A percentile compares a stretch with the other conserved stretches of the same genome.
These are phyloP conservation scores for Agrotis puta DNA, from an alignment of 2,888 invertebrate genomes.

Conservation along the genomic window DNA sequence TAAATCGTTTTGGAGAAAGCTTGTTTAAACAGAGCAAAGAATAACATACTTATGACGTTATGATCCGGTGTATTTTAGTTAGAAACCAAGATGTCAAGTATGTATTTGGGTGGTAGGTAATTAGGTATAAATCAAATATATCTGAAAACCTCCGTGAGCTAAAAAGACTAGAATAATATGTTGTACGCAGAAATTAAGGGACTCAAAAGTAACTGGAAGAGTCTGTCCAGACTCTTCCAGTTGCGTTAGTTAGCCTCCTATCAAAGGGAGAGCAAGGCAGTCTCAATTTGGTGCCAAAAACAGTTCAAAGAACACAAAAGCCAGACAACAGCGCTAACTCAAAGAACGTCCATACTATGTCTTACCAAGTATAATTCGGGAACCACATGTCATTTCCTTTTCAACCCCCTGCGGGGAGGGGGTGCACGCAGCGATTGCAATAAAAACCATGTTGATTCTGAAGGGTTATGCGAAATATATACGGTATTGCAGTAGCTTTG, in stretches of 20 bases:
- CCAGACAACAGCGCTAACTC: not conserved
- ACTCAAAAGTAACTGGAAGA: no score
- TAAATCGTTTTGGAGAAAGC: not conserved
- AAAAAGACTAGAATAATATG: no score
- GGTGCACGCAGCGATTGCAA: conserved; percentile 71
- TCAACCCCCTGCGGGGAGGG: conserved; percentile 79
- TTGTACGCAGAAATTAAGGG: no score
- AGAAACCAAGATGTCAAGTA: no score
- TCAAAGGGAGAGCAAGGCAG: not conserved
- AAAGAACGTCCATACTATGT: conserved; percentile 70
- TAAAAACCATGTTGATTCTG: conserved; percentile 70
- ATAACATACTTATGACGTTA: no score
- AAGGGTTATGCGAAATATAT: conserved; percentile 74
- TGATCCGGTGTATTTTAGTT: no score
- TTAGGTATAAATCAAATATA: no score
- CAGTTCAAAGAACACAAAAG: not conserved
- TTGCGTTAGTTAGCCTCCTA: no score
- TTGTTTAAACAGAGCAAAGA: not conserved
- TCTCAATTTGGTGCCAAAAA: conserved; percentile 29
- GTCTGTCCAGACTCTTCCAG: no score
- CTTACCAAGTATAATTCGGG: conserved; percentile 81
- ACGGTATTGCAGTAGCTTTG: not conserved
- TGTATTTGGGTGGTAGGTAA: no score
- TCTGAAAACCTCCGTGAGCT: no score
- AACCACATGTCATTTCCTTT: conserved; percentile 90